These are phyloP conservation scores for Phylloscopus collybita DNA, from an alignment of 2,797 vertebrate genomes.

Conservation along the genomic window DNA sequence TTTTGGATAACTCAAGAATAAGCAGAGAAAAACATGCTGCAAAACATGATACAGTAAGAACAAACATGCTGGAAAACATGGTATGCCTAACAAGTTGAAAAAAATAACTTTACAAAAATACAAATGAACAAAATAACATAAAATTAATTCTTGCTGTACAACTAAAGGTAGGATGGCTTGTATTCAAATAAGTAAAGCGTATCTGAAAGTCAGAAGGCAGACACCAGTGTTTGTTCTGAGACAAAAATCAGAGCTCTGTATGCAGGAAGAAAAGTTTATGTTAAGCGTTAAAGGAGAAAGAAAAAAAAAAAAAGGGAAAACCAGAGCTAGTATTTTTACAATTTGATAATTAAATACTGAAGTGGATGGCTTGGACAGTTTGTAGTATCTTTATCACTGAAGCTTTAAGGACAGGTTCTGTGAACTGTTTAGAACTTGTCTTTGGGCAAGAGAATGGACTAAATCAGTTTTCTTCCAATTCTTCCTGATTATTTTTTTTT, in stretches of 20 bases:
- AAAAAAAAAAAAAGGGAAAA: too few relatives aligned
- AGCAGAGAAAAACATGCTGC: not conserved
- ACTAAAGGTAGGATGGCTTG: not conserved
- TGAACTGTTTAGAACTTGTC: not conserved
- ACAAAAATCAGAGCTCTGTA: not conserved
- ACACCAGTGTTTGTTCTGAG: not conserved
- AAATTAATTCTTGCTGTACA: not conserved
- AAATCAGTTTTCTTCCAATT: not conserved
- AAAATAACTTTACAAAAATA: not conserved
- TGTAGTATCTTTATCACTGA: not conserved
- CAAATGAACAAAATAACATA: not conserved
- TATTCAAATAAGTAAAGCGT: not conserved
- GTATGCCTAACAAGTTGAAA: not conserved
- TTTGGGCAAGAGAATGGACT: not conserved
- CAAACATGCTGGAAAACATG: not conserved
- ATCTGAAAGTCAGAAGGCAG: not conserved
- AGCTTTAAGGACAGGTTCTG: not conserved
- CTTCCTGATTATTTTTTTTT: not conserved
- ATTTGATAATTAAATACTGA: not conserved
- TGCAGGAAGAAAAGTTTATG: not conserved
- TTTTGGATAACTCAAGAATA: not conserved
- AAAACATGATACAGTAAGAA: not conserved
- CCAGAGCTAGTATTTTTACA: not conserved
- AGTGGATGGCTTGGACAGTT: not conserved
- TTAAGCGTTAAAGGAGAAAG: not conserved